Evolutionary conservation across 2,888 invertebrate species (phyloP), one percentile per base, ranked within the genome.

Genomic region (Oconnorella tubifera): DNA sequence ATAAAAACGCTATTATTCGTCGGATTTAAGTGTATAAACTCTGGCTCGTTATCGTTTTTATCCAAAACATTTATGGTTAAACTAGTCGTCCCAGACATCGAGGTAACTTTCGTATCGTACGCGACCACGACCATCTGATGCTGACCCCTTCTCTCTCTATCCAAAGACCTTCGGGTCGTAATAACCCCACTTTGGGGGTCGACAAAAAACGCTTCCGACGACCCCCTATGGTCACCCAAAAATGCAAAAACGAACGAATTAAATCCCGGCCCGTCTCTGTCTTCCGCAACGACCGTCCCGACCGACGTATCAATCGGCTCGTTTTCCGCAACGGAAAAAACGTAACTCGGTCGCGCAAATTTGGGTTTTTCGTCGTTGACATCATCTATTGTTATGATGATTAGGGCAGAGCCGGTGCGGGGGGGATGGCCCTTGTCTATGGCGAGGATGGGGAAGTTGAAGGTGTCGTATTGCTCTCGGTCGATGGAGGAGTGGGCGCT

Each of bases 351-450:
- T 25, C 67, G 56, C 1, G 59, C 32, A 51, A 70, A 69, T 48
- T 40, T 56, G 2, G 70, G 70, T 3, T 33, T 28, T 48, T 70
- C 69, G 51, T 70, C 70, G 59, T 70, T 69, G 19, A 68, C 65
- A 49, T 70, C 69, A 23, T 63, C 59, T 32, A 70, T 57, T 33
- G 25, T 62, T 33, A 70, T 62, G 25, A 55, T 14, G 1, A 64
- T 49, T 48, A 49, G 50, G 31, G 64, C 61, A 10, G 63, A 59
- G 29, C 65, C 62, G 49, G 58, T 64, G 33, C 59, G 50, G 25
- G 56, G 62, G 6, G 68, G 64, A n/a, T 50, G 25, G 23, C 70
- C 70, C 10, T 56, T 23, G 59, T 70, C 70, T 3, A 64, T 56
- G 56, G 70, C 70, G n/a, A 68, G 59, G 14, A 68, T 60, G n/a